Evolutionary conservation across 2,113 vertebrate species (phyloP), one percentile per base, ranked within the genome.

Genomic region (Apus apus): DNA sequence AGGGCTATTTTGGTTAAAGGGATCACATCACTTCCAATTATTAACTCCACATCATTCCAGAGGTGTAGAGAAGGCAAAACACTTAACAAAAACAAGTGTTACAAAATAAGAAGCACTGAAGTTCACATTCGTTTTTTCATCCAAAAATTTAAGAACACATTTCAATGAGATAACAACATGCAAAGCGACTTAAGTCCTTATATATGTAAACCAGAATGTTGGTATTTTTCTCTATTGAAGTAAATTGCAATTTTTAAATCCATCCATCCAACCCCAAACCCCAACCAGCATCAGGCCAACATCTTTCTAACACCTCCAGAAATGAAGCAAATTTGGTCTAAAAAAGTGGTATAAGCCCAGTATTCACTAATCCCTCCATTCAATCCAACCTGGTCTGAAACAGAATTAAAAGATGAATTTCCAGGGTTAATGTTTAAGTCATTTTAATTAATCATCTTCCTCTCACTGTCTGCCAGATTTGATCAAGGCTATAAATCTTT

Each of bases 401-500:
- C 15, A 64, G 30, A 26, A 53, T 23, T 15, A 62, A 5, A 23
- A 34, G 15, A 85, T 26, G 75, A 91, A 85, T 21, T 82, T 50
- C 32, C 68, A 36, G 13, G 43, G 30, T 38, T 90, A 50, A 80
- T 25, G 48, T 67, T 84, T 56, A 83, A 94, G 78, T 93, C 75
- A 84, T 36, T 77, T 11, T 45, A 96, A 78, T 76, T 94, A 67
- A 81, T 57, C 72, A 96, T 95, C 65, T 90, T 68, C 29, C 38
- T 87, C 87, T 87, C n/a, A 27, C 83, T 38, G n/a, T 94, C 81
- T 27, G 66, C 79, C 61, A 90, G 25, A 81, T 95, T 91, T 96
- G 96, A 96, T 27, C 66, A 85, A 68, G 83, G 40, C 12, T 58
- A 74, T 51, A 95, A 90, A 96, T 85, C 91, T 87, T 87, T 19